Evolutionary conservation across 2,888 invertebrate species (phyloP), one percentile per base, ranked within the genome.

Genomic region (Steinernema carpocapsae): DNA sequence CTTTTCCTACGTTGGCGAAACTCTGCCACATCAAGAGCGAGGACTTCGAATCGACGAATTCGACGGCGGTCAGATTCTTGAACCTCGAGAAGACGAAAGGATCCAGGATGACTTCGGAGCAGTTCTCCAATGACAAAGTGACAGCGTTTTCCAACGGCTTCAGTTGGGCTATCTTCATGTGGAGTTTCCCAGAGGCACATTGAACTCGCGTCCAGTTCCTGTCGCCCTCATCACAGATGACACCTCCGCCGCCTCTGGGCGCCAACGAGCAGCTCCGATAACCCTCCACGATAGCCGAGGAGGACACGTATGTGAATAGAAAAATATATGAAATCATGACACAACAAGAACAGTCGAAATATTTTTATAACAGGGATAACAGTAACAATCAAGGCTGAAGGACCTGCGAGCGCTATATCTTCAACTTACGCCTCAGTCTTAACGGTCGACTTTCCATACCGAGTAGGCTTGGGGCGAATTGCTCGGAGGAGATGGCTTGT

Each of bases 401-500:
- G 32, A 10, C 26, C 64, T 32, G 29, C 64, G 19, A 64, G n/a
- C 26, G 64, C 19, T 26, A 32, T 29, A 64, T 64, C 64, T 17
- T 64, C 64, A 64, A 76, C 75, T 80, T 79, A 79, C 51, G 81
- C 81, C 42, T 78, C 78, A 71, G 78, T 77, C 78, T 80, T 80
- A 70, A 71, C 72, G 72, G 45, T 71, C 71, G 70, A 48, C 81
- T 80, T 82, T 48, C 77, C 22, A 77, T 77, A 74, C 26, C 64
- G 64, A 26, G 64, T 29, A 75, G 74, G 78, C 52, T 74, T 76
- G 64, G 75, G 75, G 75, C 80, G 56, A 71, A 73, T 79, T 72
- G 83, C 78, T 74, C 81, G 80, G 70, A 82, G 77, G 71, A 80
- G 70, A 74, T 80, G 82, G 70, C 82, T 78, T 59, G 82, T 80